phyloP scores from a whole-genome alignment of 2,888 invertebrate species.

The Helleia helle region DNA sequence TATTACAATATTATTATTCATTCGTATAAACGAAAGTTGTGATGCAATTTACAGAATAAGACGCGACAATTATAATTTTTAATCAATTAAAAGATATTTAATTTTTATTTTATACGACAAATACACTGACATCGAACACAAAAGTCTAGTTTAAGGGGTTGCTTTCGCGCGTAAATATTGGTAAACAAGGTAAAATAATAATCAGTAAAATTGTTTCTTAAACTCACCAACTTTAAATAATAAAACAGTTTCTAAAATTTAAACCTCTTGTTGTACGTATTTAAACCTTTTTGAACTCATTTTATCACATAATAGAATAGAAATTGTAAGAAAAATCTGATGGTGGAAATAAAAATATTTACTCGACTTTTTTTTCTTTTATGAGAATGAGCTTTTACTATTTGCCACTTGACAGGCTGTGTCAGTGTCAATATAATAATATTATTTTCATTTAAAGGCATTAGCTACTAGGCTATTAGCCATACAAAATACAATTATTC shows the following conservation, averaged over 20 bases:
- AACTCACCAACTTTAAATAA: conserved; percentile 5
- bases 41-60: conserved; percentile 48
- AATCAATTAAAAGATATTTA: conserved; percentile 21
- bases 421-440: too few relatives aligned
- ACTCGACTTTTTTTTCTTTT: not conserved
- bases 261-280: not conserved
- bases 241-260: not conserved
- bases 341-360: not conserved
- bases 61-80: conserved; percentile 37
- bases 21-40: conserved; percentile 26
- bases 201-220: conserved; percentile 4
- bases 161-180: conserved; percentile 23
- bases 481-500: too few relatives aligned
- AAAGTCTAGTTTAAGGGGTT: conserved; percentile 31
- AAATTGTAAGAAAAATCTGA: too few relatives aligned
- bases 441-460: too few relatives aligned
- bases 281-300: not conserved
- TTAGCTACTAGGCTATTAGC: too few relatives aligned
- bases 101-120: too few relatives aligned
- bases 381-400: too few relatives aligned
- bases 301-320: not conserved
- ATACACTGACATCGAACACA: too few relatives aligned
- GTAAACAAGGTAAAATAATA: conserved; percentile 31
- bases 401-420: too few relatives aligned
- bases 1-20: conserved; percentile 27